Percentiles rank a stretch among this genome's conserved stretches.
Evolutionary conservation across 37 sponge, comb jelly and placozoan species (phyloP).

Genomic region (Dysidea cf. avara): DNA sequence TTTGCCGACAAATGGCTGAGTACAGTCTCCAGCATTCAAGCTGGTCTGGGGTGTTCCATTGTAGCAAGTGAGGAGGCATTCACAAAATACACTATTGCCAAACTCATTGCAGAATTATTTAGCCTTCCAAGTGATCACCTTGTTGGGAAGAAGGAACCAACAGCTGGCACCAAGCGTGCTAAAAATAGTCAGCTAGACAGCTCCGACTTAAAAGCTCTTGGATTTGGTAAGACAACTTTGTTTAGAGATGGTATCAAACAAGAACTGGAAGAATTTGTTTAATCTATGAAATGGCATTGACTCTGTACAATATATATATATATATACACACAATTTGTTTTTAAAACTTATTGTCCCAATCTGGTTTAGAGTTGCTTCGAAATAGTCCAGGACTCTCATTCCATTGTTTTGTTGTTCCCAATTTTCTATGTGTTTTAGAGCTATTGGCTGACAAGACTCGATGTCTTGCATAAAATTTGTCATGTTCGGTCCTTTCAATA

Average conservation of each 20-base stretch:
- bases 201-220: constrained; percentile 23
- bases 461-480: too few species aligned
- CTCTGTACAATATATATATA: too few species aligned
- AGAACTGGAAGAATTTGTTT: constrained; percentile 43
- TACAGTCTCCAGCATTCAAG: constrained; percentile 6
- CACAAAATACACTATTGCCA: constrained; percentile 83
- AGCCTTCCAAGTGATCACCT: constrained; percentile 48
- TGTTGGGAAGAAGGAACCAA: constrained; percentile 46
- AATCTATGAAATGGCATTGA: too few species aligned
- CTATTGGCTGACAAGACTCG: too few species aligned
- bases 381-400: too few species aligned
- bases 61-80: constrained; percentile 60
- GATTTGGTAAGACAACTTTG: constrained; percentile 31
- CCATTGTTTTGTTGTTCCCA: too few species aligned
- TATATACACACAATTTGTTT: too few species aligned
- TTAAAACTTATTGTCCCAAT: too few species aligned
- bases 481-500: too few species aligned
- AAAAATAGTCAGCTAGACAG: constrained; percentile 66
- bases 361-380: too few species aligned
- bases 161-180: constrained; percentile 61
- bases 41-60: constrained; percentile 70
- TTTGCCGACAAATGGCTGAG: constrained; percentile 57
- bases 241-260: constrained; percentile 59
- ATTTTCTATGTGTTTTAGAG: too few species aligned
- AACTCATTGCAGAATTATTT: constrained; percentile 67